Evolutionary conservation across 2,797 vertebrate genomes (phyloP).

Genomic region (Oreochromis grahami): DNA sequence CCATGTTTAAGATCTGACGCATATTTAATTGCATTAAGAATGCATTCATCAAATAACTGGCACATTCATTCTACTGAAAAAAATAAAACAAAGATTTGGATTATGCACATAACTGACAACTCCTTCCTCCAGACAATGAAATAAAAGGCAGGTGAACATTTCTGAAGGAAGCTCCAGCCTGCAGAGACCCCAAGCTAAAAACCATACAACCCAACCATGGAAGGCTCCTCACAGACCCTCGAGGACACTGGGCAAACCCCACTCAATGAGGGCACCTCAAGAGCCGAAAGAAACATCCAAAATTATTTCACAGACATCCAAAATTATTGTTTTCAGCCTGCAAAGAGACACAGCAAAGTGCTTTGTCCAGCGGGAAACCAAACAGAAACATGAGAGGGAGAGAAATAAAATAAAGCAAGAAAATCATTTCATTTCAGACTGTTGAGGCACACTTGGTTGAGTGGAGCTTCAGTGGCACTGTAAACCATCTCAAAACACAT

Average conservation of each 20-base stretch:
- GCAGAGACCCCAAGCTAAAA: conserved; percentile 71
- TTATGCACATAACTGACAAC: conserved; percentile 51
- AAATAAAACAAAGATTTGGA: conserved; percentile 44
- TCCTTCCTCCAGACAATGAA: conserved; percentile 38
- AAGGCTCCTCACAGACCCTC: conserved; percentile 21
- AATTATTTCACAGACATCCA: too few species aligned
- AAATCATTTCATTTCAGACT: conserved; percentile 41
- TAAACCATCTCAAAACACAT: conserved; percentile 62
- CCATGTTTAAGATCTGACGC: neutral
- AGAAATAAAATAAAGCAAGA: neutral
- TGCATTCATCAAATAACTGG: conserved; percentile 36
- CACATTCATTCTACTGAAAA: conserved; percentile 50
- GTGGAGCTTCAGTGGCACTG: conserved; percentile 63
- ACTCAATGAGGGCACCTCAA: conserved; percentile 60
- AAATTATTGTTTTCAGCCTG: neutral
- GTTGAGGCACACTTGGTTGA: conserved; percentile 66
- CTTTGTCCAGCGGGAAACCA: neutral
- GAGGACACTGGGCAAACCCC: conserved; percentile 43
- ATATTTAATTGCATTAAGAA: conserved; percentile 66
- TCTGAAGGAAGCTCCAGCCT: conserved; percentile 71
- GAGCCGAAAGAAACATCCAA: conserved; percentile 38
- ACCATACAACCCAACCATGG: conserved; percentile 27
- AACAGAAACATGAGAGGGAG: neutral
- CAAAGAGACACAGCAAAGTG: neutral
- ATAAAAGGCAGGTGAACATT: conserved; percentile 46